Percentiles rank a stretch among this genome's conserved stretches.
Evolutionary conservation across 1,140 invertebrate genomes (phyloP).

Genomic region (Littorina saxatilis): DNA sequence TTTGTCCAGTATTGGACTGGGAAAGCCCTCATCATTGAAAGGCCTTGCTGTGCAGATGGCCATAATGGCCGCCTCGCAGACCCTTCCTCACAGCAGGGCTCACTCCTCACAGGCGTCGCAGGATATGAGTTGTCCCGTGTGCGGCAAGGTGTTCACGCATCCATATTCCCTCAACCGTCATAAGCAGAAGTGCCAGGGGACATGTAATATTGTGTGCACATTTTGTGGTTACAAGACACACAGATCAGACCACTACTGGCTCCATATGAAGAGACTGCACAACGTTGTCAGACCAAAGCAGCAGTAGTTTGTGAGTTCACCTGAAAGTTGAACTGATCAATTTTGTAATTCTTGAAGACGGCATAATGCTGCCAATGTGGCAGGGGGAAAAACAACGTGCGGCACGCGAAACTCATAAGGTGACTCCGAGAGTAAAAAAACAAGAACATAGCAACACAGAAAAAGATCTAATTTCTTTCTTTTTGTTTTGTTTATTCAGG

Average conservation of each 20-base stretch:
- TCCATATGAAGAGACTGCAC: constrained; percentile 34
- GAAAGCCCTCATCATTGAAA: background rate
- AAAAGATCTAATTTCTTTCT: no score
- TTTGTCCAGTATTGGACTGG: background rate
- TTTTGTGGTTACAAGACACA: constrained; percentile 36
- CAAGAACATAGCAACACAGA: no score
- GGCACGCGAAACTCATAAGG: no score
- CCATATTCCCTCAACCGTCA: constrained; percentile 37
- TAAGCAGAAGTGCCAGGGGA: constrained; percentile 40
- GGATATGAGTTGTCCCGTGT: constrained; percentile 16
- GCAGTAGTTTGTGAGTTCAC: background rate
- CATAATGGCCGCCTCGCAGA: background rate
- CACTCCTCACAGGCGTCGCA: background rate
- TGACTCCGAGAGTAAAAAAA: no score
- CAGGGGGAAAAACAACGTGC: no score
- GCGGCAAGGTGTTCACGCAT: constrained; percentile 35
- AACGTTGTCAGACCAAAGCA: background rate
- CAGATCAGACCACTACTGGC: constrained; percentile 36
- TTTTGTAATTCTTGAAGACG: background rate
- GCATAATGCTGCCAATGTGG: no score
- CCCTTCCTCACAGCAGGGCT: background rate
- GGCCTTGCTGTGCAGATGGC: background rate
- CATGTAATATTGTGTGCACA: constrained; percentile 29
- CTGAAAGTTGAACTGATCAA: background rate
- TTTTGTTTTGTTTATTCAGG: no score